Evolutionary conservation across 2,797 vertebrate species (phyloP).

Genomic region (Tokudaia tokunoshimensis): DNA sequence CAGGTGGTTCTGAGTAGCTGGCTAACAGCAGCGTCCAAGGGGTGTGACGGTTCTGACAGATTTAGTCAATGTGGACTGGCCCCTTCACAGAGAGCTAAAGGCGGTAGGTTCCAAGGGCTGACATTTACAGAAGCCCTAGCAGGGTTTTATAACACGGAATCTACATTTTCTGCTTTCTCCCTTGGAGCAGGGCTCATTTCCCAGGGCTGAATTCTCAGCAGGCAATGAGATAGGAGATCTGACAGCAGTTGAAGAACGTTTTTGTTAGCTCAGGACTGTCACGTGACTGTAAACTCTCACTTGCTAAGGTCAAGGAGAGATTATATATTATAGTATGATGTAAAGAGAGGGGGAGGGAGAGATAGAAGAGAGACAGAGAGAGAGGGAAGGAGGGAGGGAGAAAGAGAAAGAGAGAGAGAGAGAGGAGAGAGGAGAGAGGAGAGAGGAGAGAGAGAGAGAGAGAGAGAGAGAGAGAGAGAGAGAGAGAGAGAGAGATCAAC

Average conservation of each 20-base stretch:
- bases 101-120: background rate
- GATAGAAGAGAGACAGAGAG: background rate
- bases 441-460: background rate
- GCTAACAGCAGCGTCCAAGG: slow-evolving; percentile 53
- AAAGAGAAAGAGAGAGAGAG: background rate
- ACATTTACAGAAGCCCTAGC: slow-evolving; percentile 62
- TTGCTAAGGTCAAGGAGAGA: slow-evolving; percentile 28
- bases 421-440: background rate
- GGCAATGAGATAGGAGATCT: background rate
- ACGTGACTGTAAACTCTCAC: background rate
- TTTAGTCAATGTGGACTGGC: slow-evolving; percentile 78
- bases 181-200: slow-evolving; percentile 16
- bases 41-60: slow-evolving; percentile 72
- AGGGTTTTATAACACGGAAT: slow-evolving; percentile 2
- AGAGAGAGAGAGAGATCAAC: background rate
- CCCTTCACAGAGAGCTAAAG: slow-evolving; percentile 43
- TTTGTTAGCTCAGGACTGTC: background rate
- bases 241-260: background rate
- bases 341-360: background rate
- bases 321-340: background rate
- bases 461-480: background rate
- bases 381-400: too few relatives aligned
- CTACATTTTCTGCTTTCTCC: slow-evolving; percentile 17
- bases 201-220: slow-evolving; percentile 36
- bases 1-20: slow-evolving; percentile 63